Evolutionary conservation across 2,113 vertebrate species (phyloP), one percentile per base, ranked within the genome.

Genomic region (Pelodiscus sinensis): DNA sequence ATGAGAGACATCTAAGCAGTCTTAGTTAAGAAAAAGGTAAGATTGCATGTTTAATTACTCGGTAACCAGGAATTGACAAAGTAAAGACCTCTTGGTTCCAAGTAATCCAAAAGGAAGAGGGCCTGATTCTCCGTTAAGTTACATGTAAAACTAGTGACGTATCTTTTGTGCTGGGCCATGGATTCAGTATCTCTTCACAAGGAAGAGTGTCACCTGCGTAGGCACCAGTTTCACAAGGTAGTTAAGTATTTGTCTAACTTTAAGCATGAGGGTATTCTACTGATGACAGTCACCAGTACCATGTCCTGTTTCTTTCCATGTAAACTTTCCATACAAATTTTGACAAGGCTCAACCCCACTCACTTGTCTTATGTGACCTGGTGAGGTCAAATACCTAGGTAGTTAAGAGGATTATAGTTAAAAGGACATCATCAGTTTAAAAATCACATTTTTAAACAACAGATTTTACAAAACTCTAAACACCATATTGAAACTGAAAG

Each of bases 11-110:
- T 8, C 13, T 60, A 60, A 90, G 73, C 56, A 89, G 18, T n/a
- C 60, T 86, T 71, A 94, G 77, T 89, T 88, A 82, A 94, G 89
- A 44, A 75, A 35, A 38, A 82, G 62, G 58, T 81, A 22, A 79
- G 35, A 80, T 31, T 92, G 55, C 91, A 22, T 58, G 86, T 94
- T 93, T 56, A 60, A 90, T 29, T 85, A 18, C 38, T 92, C 55
- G 80, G 0, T 85, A 35, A 35, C 35, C 15, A 38, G 68, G 68
- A 73, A 94, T 71, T 87, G 93, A 86, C 80, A 90, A 93, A 86
- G 88, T 90, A 89, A 86, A 0, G 93, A 75, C 58, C 78, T 96
- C 62, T 92, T 95, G 96, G 94, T 73, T 38, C 68, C 68, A 73
- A 22, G n/a, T 73, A 73, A 73, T 73, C 68, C 35, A 38, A 73